Conservation (phyloP, 2,797 vertebrate genomes). For the Betta splendens region DNA sequence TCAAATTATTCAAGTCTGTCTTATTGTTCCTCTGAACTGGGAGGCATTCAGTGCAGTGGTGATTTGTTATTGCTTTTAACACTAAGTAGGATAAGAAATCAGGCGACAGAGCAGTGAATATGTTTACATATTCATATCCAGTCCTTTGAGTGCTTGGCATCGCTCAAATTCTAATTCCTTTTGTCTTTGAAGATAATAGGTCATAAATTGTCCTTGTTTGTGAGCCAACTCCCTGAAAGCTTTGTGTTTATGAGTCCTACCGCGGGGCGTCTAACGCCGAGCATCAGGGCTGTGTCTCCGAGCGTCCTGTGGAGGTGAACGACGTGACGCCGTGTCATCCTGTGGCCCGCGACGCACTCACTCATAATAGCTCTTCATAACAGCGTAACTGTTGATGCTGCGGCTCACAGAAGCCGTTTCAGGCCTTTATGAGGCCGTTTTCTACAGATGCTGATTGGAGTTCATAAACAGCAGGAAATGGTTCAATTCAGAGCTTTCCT, state of each 20-base stretch:
- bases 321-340: constrained; percentile 59
- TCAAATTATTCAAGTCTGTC: constrained; percentile 59
- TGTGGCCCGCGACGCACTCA: constrained; percentile 42
- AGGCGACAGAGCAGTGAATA: constrained; percentile 45
- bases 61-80: constrained; percentile 68
- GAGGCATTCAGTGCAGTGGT: constrained; percentile 47
- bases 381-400: too few species aligned
- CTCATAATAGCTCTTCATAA: constrained; percentile 64
- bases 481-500: constrained; percentile 28
- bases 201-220: constrained; percentile 85
- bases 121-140: constrained; percentile 79
- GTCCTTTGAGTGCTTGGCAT: constrained; percentile 78
- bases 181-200: constrained; percentile 84
- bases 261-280: constrained; percentile 68
- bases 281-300: constrained; percentile 43
- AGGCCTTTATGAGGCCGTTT: too few species aligned
- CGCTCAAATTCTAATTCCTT: constrained; percentile 79
- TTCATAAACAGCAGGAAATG: constrained; percentile 19
- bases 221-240: constrained; percentile 77
- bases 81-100: constrained; percentile 57
- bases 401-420: too few species aligned
- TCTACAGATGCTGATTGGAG: constrained; percentile 10
- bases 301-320: constrained; percentile 80
- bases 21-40: constrained; percentile 48
- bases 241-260: constrained; percentile 78